phyloP scores from a whole-genome alignment of 2,797 vertebrate genomes.

The Argya squamiceps region DNA sequence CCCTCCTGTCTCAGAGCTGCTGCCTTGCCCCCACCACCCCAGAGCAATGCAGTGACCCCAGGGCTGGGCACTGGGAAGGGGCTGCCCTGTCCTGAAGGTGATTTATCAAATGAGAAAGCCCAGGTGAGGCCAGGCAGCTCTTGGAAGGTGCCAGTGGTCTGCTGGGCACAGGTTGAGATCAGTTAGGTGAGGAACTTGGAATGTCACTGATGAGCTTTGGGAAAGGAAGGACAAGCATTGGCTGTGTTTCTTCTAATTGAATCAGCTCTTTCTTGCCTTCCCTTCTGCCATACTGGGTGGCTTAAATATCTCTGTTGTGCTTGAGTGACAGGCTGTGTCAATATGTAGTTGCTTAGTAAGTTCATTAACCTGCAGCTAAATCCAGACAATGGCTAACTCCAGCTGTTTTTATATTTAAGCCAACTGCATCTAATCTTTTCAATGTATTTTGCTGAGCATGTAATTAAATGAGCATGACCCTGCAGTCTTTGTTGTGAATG shows the following conservation, averaged over 20 bases:
- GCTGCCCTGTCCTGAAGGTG: background rate
- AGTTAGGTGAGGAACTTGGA: background rate
- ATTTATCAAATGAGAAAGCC: background rate
- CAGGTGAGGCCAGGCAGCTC: background rate
- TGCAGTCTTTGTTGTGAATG: slow-evolving; percentile 57
- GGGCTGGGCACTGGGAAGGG: background rate
- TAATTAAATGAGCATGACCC: slow-evolving; percentile 70
- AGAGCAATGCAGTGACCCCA: background rate
- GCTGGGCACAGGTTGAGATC: background rate
- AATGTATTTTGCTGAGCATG: slow-evolving; percentile 65
- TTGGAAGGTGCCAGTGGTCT: background rate
- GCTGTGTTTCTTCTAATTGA: slow-evolving; percentile 6
- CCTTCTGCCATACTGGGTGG: slow-evolving; percentile 3
- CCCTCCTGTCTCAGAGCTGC: background rate
- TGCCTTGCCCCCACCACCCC: background rate
- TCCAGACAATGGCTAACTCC: slow-evolving; percentile 52
- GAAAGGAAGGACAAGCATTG: background rate
- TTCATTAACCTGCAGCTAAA: slow-evolving; percentile 57
- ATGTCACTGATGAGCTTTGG: background rate
- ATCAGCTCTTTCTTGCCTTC: slow-evolving; percentile 16
- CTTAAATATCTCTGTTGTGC: slow-evolving; percentile 46
- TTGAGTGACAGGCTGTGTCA: slow-evolving; percentile 57
- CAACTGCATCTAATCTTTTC: slow-evolving; percentile 54
- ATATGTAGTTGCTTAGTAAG: slow-evolving; percentile 47
- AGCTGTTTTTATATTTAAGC: slow-evolving; percentile 47